A percentile compares a stretch with the other conserved stretches of the same genome.
phyloP scores from a whole-genome alignment of 2,113 vertebrate species.

The Neodontobutis hainanensis region DNA sequence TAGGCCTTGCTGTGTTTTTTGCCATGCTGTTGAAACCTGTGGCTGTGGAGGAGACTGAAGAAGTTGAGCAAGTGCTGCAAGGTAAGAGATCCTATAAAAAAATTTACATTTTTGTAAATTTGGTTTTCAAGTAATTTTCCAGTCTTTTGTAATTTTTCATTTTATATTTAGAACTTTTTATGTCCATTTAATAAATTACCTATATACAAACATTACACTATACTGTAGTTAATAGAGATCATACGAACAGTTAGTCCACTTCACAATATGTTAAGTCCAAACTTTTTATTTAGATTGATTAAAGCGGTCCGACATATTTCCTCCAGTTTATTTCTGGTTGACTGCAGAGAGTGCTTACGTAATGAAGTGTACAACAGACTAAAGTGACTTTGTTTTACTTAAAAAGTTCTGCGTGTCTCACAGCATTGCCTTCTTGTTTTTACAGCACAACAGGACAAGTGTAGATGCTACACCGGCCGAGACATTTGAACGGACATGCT shows the following conservation, averaged over 20 bases:
- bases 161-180: too few species aligned
- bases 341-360: constrained; percentile 29
- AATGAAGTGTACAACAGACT: constrained; percentile 20
- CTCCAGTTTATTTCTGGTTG: constrained; percentile 21
- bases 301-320: constrained; percentile 17
- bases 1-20: constrained; percentile 81
- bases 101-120: background rate
- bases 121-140: background rate
- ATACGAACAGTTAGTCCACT: background rate
- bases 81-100: constrained; percentile 59
- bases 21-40: constrained; percentile 81
- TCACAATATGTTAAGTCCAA: constrained; percentile 15
- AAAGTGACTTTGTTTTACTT: constrained; percentile 8
- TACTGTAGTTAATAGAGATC: too few species aligned
- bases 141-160: background rate
- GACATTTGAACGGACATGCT: constrained; percentile 2
- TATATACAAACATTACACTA: background rate
- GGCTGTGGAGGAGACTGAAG: constrained; percentile 77
- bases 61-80: constrained; percentile 68
- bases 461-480: constrained; percentile 50
- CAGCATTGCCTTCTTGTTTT: constrained; percentile 38
- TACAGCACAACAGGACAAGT: constrained; percentile 68
- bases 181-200: background rate
- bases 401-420: constrained; percentile 17
- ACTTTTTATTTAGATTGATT: constrained; percentile 28